Base-by-base conservation (phyloP, 2,113 vertebrate species). In the Actinemys pallida region DNA sequence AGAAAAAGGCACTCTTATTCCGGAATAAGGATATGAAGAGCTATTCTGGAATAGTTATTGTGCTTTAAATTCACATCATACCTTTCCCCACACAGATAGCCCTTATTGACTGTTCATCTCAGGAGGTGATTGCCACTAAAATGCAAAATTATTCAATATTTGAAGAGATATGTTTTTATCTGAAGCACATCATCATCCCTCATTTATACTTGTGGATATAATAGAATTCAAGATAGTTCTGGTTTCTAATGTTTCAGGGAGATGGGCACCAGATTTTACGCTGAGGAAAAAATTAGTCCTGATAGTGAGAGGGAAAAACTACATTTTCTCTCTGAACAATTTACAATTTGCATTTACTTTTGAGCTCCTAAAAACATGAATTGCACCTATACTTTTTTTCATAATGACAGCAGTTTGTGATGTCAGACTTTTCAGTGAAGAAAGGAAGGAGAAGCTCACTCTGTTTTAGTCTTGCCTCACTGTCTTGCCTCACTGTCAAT, bases 271-370 rank as follows among this genome's bases (percentile, higher is more conserved):
- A 83, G 82, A 2, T 14, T 96, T 92, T 50, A n/a, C 13, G 76
- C 25, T 65, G 83, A 91, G 45, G 24, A 47, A 96, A 95, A 95
- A 86, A 27, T 9, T 90, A 49, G 1, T 90, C n/a, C 72, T 16
- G 17, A 4, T 54, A 96, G 10, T 49, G 50, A 3, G 2, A 84
- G 11, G 54, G 84, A 45, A 87, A 91, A 83, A 27, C 17, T 53
- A 84, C 86, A 24, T 35, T 92, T 90, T 96, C 8, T 50, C 82
- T 81, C 72, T 90, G 53, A 96, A 89, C 90, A 97, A 81, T 39
- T 35, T 81, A 50, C 8, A 47, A 10, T 7, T 11, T 96, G 4
- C 2, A 22, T 59, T 88, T 10, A 69, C 84, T 94, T 89, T 86
- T 95, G 39, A 95, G 91, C 88, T 96, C 54, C 45, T 84, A n/a